Conservation (phyloP, 2,113 vertebrate genomes). For the Bubo scandiacus region DNA sequence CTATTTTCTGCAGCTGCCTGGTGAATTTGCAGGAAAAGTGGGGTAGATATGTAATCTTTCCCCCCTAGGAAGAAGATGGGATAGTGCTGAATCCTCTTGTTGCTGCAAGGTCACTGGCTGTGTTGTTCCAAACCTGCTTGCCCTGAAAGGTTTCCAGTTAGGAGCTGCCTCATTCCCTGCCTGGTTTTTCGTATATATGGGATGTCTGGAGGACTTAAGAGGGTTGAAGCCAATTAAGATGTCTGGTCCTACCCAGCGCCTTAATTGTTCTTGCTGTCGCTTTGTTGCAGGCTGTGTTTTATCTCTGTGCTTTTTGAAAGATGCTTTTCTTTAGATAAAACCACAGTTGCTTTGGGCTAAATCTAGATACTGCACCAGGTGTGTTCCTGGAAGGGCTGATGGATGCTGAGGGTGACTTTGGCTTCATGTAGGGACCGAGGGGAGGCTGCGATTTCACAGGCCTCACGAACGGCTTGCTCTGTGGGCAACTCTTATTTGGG, state of each 20-base stretch:
- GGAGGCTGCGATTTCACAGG: not conserved
- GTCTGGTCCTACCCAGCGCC: not conserved
- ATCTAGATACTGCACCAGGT: not conserved
- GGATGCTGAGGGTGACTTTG: not conserved
- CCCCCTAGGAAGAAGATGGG: not conserved
- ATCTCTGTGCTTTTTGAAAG: not conserved
- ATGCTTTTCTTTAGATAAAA: not conserved
- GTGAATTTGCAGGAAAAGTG: not conserved
- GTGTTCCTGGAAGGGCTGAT: not conserved
- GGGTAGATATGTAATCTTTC: too few species aligned
- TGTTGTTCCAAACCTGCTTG: not conserved
- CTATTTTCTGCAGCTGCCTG: not conserved
- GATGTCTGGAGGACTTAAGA: not conserved
- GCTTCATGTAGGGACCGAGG: not conserved
- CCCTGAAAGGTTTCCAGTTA: not conserved
- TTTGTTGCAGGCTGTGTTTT: not conserved
- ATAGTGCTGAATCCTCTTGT: not conserved
- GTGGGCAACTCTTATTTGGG: not conserved
- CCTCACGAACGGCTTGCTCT: rapidly evolving
- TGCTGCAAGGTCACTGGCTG: not conserved
- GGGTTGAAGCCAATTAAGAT: not conserved
- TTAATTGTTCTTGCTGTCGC: not conserved
- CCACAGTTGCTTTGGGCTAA: not conserved
- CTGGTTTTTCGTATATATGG: not conserved
- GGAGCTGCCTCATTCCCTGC: not conserved